Evolutionary conservation across 1,140 invertebrate species (phyloP).

Genomic region (Caenorhabditis briggsae): DNA sequence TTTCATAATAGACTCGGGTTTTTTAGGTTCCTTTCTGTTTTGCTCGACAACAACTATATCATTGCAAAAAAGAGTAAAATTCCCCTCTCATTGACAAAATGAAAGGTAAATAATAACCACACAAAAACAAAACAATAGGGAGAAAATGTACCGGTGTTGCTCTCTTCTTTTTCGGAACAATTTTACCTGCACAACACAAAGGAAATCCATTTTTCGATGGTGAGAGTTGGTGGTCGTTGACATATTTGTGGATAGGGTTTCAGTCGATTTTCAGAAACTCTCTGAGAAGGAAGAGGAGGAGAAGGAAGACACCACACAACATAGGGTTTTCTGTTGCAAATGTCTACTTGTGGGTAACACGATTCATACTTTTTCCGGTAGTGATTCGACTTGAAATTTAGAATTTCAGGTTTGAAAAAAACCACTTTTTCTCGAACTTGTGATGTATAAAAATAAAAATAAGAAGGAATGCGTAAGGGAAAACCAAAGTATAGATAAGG

Average conservation of each 20-base stretch:
- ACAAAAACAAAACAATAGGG: slow-evolving; percentile 45
- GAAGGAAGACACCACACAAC: slow-evolving; percentile 46
- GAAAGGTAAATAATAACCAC: slow-evolving; percentile 16
- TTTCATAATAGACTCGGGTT: neutral
- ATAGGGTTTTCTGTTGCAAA: slow-evolving; percentile 6
- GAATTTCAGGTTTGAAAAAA: neutral
- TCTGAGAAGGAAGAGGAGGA: slow-evolving; percentile 3
- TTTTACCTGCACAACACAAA: slow-evolving; percentile 45
- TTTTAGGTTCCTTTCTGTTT: neutral
- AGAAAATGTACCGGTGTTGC: neutral
- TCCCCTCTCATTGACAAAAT: neutral
- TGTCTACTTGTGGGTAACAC: neutral
- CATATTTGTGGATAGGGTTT: neutral
- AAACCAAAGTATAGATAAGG: slow-evolving; percentile 45
- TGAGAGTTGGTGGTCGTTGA: neutral
- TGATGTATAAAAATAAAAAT: neutral
- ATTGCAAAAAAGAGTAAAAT: neutral
- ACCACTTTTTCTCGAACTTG: neutral
- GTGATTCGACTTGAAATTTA: neutral
- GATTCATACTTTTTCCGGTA: neutral
- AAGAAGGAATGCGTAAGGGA: slow-evolving; percentile 33
- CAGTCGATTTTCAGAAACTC: neutral
- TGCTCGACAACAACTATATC: slow-evolving; percentile 9
- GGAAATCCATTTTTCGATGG: slow-evolving; percentile 8
- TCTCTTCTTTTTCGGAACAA: neutral